phyloP scores from a whole-genome alignment of 2,797 vertebrate genomes.

The Gallinago nigripennis region DNA sequence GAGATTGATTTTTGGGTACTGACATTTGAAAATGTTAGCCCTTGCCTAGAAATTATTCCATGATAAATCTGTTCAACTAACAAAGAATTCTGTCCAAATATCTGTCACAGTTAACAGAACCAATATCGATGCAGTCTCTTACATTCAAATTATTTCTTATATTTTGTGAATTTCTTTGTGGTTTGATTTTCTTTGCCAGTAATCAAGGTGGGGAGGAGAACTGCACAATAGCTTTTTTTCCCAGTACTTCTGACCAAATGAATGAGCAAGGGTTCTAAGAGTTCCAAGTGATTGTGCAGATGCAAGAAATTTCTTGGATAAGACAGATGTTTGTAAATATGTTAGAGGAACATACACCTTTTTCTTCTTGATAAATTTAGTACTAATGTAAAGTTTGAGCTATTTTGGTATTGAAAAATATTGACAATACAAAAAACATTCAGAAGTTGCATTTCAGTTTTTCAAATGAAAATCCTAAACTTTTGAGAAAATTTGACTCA shows the following conservation, averaged over 20 bases:
- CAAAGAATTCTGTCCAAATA: conserved; percentile 47
- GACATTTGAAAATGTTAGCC: conserved; percentile 62
- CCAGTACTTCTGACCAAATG: background rate
- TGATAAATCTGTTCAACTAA: conserved; percentile 64
- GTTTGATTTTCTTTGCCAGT: background rate
- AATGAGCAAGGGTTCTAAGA: background rate
- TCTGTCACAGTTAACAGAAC: conserved; percentile 26
- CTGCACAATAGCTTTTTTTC: background rate
- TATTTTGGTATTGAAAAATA: background rate
- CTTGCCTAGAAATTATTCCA: conserved; percentile 38
- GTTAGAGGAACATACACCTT: background rate
- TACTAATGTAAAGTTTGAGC: background rate
- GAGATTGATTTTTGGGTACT: conserved; percentile 27
- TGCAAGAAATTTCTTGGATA: background rate
- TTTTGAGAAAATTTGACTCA: background rate
- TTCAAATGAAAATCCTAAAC: background rate
- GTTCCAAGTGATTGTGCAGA: background rate
- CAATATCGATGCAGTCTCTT: background rate
- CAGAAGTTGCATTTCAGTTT: background rate
- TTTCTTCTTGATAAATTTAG: background rate
- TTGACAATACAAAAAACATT: background rate
- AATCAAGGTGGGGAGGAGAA: background rate
- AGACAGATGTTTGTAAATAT: background rate
- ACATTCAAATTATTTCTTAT: background rate
- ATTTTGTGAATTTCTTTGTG: background rate